A percentile compares a stretch with the other conserved stretches of the same genome.
These are phyloP conservation scores for Clamator glandarius DNA, from an alignment of 2,797 vertebrate species.

Conservation along the genomic window DNA sequence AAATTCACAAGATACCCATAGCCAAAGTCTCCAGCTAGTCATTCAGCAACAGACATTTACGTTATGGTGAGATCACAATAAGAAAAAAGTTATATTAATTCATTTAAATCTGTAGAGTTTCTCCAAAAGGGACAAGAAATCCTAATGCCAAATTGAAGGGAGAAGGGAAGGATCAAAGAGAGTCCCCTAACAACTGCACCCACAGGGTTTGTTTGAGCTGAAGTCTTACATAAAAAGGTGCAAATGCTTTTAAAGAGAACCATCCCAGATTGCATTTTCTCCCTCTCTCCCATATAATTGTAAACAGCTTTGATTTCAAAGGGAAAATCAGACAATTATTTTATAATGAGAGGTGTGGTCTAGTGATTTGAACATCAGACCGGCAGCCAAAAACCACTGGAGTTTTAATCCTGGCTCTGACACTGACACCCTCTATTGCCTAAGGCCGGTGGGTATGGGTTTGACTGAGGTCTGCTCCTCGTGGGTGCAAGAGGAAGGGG, in stretches of 20 bases:
- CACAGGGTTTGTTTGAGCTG: neutral
- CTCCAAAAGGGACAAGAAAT: slow-evolving; percentile 5
- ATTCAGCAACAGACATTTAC: neutral
- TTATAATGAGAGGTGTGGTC: slow-evolving; percentile 69
- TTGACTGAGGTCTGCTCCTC: slow-evolving; percentile 36
- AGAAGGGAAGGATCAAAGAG: neutral
- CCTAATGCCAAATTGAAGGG: neutral
- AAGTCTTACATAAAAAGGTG: slow-evolving; percentile 59
- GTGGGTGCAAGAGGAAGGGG: slow-evolving; percentile 19
- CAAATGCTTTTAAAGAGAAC: slow-evolving; percentile 43
- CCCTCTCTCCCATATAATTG: slow-evolving; percentile 60
- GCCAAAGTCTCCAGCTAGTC: neutral
- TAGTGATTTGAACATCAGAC: slow-evolving; percentile 49
- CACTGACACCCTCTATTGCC: slow-evolving; percentile 33
- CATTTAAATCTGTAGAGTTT: neutral
- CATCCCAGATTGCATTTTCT: slow-evolving; percentile 55
- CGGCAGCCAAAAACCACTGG: slow-evolving; percentile 59
- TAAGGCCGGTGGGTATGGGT: neutral
- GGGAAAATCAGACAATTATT: slow-evolving; percentile 66
- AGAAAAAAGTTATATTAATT: slow-evolving; percentile 6
- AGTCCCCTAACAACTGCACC: neutral
- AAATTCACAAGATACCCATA: neutral
- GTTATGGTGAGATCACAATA: neutral
- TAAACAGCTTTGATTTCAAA: slow-evolving; percentile 74
- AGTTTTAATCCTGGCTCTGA: slow-evolving; percentile 41